phyloP scores from a whole-genome alignment of 2,888 invertebrate genomes.

The Timema cristinae region DNA sequence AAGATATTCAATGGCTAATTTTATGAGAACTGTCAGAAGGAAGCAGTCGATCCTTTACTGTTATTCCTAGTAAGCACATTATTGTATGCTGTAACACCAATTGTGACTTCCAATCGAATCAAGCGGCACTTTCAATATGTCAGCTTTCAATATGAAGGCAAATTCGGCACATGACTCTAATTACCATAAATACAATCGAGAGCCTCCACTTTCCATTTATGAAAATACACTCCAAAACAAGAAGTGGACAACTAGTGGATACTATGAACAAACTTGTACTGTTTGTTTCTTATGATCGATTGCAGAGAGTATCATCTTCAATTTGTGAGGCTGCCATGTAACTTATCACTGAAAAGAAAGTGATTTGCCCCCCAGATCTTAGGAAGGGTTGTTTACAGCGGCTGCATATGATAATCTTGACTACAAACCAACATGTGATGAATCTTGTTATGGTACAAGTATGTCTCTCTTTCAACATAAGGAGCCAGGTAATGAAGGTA shows the following conservation, averaged over 20 bases:
- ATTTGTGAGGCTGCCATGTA: neutral
- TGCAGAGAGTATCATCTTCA: neutral
- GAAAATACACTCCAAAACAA: neutral
- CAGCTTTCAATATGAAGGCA: neutral
- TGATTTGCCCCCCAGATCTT: neutral
- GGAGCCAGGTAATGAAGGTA: neutral
- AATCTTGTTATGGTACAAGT: neutral
- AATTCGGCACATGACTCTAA: neutral
- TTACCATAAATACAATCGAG: neutral
- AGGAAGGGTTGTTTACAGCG: neutral
- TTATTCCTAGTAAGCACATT: slow-evolving; percentile 5
- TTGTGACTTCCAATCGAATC: neutral
- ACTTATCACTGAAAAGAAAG: neutral
- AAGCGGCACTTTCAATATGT: slow-evolving; percentile 1
- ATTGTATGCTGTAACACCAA: slow-evolving; percentile 1
- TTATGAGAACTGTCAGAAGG: neutral
- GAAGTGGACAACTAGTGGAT: neutral
- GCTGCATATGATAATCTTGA: slow-evolving; percentile 10
- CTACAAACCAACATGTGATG: neutral
- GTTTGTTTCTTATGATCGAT: slow-evolving; percentile 3
- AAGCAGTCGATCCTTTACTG: neutral
- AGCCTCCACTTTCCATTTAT: neutral
- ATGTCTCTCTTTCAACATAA: neutral
- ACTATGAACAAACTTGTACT: neutral
- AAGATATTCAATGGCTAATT: neutral